Percentiles rank a stretch among this genome's conserved stretches.
These are phyloP conservation scores for Lithophane semibrunnea DNA, from an alignment of 2,888 invertebrate genomes.

Conservation along the genomic window DNA sequence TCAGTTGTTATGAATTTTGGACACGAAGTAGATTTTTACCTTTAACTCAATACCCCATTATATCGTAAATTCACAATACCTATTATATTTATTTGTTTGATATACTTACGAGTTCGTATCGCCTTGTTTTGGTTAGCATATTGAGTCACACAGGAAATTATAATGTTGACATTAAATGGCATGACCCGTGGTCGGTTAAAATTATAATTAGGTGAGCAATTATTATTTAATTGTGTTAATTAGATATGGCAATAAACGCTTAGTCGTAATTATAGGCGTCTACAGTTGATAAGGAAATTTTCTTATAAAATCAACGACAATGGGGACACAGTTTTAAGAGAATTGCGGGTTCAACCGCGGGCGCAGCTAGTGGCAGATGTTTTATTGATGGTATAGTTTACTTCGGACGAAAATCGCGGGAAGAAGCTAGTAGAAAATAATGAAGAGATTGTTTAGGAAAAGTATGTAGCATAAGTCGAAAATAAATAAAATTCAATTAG, in stretches of 20 bases:
- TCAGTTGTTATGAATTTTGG: neutral
- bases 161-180: conserved; percentile 33
- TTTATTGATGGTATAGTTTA: neutral
- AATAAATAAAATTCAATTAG: neutral
- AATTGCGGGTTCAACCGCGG: neutral
- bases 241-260: conserved; percentile 19
- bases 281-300: neutral
- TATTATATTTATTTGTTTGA: conserved; percentile 12
- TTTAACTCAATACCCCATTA: neutral
- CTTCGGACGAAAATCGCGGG: neutral
- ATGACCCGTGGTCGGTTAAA: conserved; percentile 6
- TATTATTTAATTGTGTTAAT: conserved; percentile 27
- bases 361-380: too few species aligned
- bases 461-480: neutral
- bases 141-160: conserved; percentile 59
- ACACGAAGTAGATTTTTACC: too few species aligned
- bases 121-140: conserved; percentile 17
- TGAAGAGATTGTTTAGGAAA: neutral
- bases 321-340: neutral
- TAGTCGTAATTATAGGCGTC: neutral
- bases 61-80: neutral
- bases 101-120: conserved; percentile 23
- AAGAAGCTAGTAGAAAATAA: neutral
- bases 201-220: conserved; percentile 35
- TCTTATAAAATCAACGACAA: neutral